Conservation (phyloP, 2,888 invertebrate species). For the Limnephilus auricula region DNA sequence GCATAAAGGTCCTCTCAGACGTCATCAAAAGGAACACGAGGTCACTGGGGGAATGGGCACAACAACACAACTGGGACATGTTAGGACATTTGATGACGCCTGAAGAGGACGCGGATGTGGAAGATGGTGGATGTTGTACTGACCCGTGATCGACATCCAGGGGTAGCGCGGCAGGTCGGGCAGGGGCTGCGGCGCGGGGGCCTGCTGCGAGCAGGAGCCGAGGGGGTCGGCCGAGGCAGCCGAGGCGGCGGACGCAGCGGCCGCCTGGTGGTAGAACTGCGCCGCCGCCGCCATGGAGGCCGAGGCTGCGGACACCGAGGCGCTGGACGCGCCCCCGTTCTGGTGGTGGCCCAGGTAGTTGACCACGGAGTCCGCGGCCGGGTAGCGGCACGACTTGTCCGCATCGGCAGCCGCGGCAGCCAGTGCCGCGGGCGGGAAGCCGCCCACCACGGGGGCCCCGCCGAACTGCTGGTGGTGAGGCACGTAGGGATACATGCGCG, state of each 20-base stretch:
- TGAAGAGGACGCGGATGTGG: not conserved
- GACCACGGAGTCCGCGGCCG: slow-evolving; percentile 87
- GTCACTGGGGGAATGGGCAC: not conserved
- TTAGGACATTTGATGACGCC: not conserved
- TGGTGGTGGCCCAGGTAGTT: slow-evolving; percentile 84
- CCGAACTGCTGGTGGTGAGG: slow-evolving; percentile 87
- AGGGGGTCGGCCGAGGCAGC: slow-evolving; percentile 90
- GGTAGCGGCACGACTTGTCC: slow-evolving; percentile 91
- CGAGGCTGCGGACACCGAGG: slow-evolving; percentile 82
- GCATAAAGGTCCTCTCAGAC: not conserved
- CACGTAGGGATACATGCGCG: slow-evolving; percentile 96
- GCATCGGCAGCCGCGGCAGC: slow-evolving; percentile 79
- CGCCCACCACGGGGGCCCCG: slow-evolving; percentile 81
- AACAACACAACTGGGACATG: not conserved
- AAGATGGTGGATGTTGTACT: slow-evolving; percentile 71
- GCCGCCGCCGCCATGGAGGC: slow-evolving; percentile 85
- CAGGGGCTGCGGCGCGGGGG: slow-evolving; percentile 89
- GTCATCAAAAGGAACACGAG: slow-evolving; percentile 9
- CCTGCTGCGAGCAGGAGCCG: slow-evolving; percentile 87
- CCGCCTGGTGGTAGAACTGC: slow-evolving; percentile 93
- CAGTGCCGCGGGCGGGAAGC: slow-evolving; percentile 82
- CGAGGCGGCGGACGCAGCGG: slow-evolving; percentile 85
- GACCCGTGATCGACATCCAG: slow-evolving; percentile 98
- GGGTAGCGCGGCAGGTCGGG: slow-evolving; percentile 96
- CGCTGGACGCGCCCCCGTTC: slow-evolving; percentile 80